Evolutionary conservation across 2,888 invertebrate species (phyloP), one percentile per base, ranked within the genome.

Genomic region (Standfussiana lucernea): DNA sequence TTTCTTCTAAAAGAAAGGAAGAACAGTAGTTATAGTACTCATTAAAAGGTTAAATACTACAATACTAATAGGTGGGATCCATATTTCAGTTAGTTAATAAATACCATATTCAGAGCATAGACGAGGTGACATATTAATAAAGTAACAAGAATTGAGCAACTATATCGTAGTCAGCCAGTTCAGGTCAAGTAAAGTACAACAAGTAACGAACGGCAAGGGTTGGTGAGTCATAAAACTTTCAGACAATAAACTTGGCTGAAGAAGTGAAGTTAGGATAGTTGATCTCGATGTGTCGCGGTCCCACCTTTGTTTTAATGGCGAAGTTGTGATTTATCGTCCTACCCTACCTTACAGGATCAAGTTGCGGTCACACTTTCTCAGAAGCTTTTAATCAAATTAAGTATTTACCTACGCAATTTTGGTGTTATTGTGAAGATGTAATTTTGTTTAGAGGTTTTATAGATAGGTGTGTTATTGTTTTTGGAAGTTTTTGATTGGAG

Each of bases 301-400:
- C 88, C 90, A 86, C 90, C 91, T 93, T 93, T 90, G 93, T 91
- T 93, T 93, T 94, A 94, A 95, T 94, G 91, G 94, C 88, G 89
- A 94, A 95, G 95, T 95, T 96, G 93, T 95, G 94, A 95, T 95
- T 95, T 95, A 96, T 94, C 91, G 89, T 89, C 87, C 84, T 84
- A 80, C 87, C 89, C 11, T 24, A 62, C 37, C 62, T n/a, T 28
- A 18, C 92, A 87, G 79, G 85, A 87, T 79, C 83, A 92, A 89
- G 68, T 82, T 85, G 90, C 88, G 92, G 90, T 90, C 91, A 90
- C 91, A 92, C 90, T 92, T 92, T 89, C 91, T 90, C 86, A 89
- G 91, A 93, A 91, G 93, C 91, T 92, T 93, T 94, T 93, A 94
- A 94, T 89, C 88, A 88, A 91, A 91, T 90, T 90, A 91, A 90